These are phyloP conservation scores for Cryptocephalus primarius DNA, from an alignment of 2,888 invertebrate species.

Conservation along the genomic window DNA sequence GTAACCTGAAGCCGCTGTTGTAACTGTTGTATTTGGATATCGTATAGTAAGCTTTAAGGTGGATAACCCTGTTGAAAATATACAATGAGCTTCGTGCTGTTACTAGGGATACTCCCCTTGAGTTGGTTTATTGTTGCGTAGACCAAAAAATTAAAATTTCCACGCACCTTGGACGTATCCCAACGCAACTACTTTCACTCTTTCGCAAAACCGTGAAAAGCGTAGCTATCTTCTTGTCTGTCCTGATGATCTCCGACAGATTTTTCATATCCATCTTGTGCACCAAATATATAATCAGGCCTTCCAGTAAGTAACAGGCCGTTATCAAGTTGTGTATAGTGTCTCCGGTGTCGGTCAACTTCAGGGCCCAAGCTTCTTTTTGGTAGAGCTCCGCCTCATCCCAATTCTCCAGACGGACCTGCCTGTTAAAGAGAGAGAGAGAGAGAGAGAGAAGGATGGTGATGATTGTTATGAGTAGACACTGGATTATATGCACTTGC, in stretches of 20 bases:
- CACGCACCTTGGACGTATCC: no score
- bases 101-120: neutral
- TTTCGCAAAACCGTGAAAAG: no score
- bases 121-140: neutral
- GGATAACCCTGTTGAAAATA: constrained; percentile 36
- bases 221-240: no score
- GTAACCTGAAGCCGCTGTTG: constrained; percentile 29
- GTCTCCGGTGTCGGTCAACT: constrained; percentile 11
- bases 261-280: constrained; percentile 28
- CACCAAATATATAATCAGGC: constrained; percentile 43
- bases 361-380: constrained; percentile 35
- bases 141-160: no score
- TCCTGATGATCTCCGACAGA: constrained; percentile 9
- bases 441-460: no score
- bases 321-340: constrained; percentile 31
- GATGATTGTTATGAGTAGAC: no score
- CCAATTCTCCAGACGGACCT: constrained; percentile 46
- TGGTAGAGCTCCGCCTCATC: constrained; percentile 46
- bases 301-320: constrained; percentile 44
- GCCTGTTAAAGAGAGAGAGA: constrained; percentile 41
- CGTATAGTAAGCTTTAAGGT: constrained; percentile 44
- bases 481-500: no score
- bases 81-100: neutral
- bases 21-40: constrained; percentile 38
- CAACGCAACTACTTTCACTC: no score